Percentiles rank a stretch among this genome's conserved stretches.
phyloP scores from a whole-genome alignment of 2,888 invertebrate genomes.

The Microdon myrmicae region DNA sequence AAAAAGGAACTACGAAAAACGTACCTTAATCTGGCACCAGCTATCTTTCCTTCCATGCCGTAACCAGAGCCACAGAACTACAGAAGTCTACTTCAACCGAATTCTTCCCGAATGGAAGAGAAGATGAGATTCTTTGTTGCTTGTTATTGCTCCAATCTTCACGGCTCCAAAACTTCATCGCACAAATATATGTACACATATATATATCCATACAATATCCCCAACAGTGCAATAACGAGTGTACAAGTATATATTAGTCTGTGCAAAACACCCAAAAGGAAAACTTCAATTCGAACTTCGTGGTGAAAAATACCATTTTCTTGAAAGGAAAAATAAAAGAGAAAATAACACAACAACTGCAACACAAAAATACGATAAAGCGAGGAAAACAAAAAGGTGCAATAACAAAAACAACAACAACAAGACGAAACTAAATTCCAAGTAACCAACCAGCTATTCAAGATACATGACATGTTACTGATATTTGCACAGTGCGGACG shows the following conservation, averaged over 20 bases:
- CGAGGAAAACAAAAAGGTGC: too few species aligned
- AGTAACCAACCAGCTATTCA: conserved; percentile 4
- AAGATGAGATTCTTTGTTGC: conserved; percentile 26
- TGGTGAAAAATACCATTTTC: conserved; percentile 18
- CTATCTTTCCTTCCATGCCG: conserved; percentile 22
- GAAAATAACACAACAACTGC: neutral
- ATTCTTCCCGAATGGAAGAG: conserved; percentile 6
- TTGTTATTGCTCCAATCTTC: conserved; percentile 47
- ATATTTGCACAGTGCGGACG: conserved; percentile 19
- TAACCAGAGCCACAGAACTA: neutral
- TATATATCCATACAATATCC: conserved; percentile 7
- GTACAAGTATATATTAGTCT: conserved; percentile 5
- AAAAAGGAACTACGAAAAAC: conserved; percentile 13
- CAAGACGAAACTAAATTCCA: conserved; percentile 1
- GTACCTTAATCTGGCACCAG: conserved; percentile 41
- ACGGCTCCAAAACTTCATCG: conserved; percentile 37
- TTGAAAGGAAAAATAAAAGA: conserved; percentile 3
- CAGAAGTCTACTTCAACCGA: too few species aligned
- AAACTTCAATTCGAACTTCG: conserved; percentile 10
- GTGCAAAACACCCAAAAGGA: conserved; percentile 12
- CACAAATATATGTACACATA: neutral
- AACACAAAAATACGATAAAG: conserved; percentile 1
- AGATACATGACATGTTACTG: conserved; percentile 5
- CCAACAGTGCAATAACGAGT: conserved; percentile 20
- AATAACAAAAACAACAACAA: conserved; percentile 2